A percentile compares a stretch with the other conserved stretches of the same genome.
Conservation (phyloP, 2,888 invertebrate species). For the Thecophora atra region DNA sequence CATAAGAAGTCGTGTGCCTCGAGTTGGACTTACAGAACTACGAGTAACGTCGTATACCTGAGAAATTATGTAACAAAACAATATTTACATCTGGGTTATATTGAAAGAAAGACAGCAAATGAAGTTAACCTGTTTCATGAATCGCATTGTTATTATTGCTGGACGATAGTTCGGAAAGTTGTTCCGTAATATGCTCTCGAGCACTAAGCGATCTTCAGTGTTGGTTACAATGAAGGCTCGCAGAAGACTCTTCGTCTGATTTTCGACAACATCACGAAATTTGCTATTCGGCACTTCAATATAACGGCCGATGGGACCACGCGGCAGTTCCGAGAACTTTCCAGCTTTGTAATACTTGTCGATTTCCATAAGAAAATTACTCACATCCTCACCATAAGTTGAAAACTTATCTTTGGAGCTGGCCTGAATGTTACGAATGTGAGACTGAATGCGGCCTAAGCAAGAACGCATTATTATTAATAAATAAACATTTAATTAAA, state of each 20-base stretch:
- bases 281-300: conserved; percentile 68
- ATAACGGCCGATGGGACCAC: conserved; percentile 80
- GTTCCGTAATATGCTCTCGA: conserved; percentile 67
- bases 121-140: conserved; percentile 64
- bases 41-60: conserved; percentile 67
- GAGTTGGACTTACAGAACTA: conserved; percentile 53
- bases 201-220: conserved; percentile 69
- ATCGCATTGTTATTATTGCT: conserved; percentile 74
- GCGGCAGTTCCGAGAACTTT: conserved; percentile 76
- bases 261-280: conserved; percentile 83
- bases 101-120: background rate
- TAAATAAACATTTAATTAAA: too few species aligned
- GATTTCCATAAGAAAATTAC: conserved; percentile 69
- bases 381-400: conserved; percentile 78
- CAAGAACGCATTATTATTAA: background rate
- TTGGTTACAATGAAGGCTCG: conserved; percentile 75
- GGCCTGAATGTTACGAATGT: conserved; percentile 48
- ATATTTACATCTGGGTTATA: background rate
- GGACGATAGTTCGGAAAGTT: conserved; percentile 68
- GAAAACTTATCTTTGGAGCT: conserved; percentile 69
- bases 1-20: conserved; percentile 67
- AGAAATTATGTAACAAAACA: background rate
- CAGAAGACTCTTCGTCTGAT: conserved; percentile 70
- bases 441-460: conserved; percentile 43
- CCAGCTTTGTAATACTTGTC: conserved; percentile 68